Conservation (phyloP, 2,888 invertebrate species). For the Andricus quercusramuli region DNA sequence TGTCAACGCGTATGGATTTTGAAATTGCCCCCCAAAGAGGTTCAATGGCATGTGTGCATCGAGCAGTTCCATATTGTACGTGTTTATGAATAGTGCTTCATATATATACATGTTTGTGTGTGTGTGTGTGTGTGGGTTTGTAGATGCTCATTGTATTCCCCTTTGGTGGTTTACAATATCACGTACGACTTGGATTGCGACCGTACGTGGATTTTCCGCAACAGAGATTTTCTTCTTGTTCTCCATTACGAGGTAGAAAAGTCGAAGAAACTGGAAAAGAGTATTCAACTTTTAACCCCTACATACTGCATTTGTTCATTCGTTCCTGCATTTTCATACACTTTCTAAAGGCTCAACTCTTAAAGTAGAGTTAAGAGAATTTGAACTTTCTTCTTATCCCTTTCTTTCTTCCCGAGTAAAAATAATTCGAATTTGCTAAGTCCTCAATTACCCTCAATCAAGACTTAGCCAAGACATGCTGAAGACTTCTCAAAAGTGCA, state of each 20-base stretch:
- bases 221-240: neutral
- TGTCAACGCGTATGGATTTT: neutral
- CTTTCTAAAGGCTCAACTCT: neutral
- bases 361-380: neutral
- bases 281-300: neutral
- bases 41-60: neutral
- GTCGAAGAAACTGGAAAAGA: neutral
- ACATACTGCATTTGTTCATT: neutral
- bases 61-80: neutral
- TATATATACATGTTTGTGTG: neutral
- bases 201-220: neutral
- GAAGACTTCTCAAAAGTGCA: too few relatives aligned
- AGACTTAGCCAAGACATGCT: too few relatives aligned
- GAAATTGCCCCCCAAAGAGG: neutral
- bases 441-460: too few relatives aligned
- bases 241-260: neutral
- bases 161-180: neutral
- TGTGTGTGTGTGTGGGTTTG: too few relatives aligned
- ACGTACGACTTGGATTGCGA: slow-evolving; percentile 10
- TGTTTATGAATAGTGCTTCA: neutral
- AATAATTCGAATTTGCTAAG: too few relatives aligned
- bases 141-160: neutral
- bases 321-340: neutral
- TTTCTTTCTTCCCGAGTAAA: too few relatives aligned
- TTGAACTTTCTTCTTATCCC: neutral